Conservation (phyloP, 2,113 vertebrate species). For the Chitala chitala region DNA sequence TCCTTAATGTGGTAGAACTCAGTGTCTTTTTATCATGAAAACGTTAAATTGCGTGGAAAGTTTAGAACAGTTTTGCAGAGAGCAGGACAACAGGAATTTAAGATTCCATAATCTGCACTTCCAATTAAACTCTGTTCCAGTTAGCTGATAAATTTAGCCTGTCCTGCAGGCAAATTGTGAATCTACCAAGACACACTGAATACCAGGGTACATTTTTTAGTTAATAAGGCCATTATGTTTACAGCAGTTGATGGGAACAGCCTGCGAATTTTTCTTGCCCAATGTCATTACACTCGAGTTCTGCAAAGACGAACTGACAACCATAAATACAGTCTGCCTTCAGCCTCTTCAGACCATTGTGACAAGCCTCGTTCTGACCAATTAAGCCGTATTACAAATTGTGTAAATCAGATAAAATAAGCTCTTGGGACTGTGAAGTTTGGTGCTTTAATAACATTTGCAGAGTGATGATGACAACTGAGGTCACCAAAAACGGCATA, state of each 20-base stretch:
- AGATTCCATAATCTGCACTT: not conserved
- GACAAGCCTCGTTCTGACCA: not conserved
- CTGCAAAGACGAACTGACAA: not conserved
- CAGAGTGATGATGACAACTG: not conserved
- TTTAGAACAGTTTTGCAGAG: conserved; percentile 2
- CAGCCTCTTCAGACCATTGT: not conserved
- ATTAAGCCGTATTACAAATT: conserved; percentile 10
- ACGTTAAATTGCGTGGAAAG: conserved; percentile 42
- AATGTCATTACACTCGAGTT: not conserved
- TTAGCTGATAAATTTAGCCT: not conserved
- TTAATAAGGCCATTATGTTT: not conserved
- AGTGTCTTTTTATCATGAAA: conserved; percentile 38
- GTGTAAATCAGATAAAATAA: conserved; percentile 14
- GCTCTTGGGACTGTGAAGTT: conserved; percentile 5
- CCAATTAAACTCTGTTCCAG: not conserved
- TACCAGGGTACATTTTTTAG: not conserved
- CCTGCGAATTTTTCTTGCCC: not conserved
- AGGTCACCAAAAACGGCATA: not conserved
- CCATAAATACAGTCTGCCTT: not conserved
- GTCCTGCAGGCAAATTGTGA: not conserved
- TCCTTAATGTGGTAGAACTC: conserved; percentile 46
- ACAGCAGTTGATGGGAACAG: not conserved
- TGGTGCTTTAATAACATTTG: not conserved
- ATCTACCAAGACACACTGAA: not conserved
- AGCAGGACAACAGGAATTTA: not conserved